phyloP scores from a whole-genome alignment of 2,888 invertebrate genomes.

The Argyresthia albistria region DNA sequence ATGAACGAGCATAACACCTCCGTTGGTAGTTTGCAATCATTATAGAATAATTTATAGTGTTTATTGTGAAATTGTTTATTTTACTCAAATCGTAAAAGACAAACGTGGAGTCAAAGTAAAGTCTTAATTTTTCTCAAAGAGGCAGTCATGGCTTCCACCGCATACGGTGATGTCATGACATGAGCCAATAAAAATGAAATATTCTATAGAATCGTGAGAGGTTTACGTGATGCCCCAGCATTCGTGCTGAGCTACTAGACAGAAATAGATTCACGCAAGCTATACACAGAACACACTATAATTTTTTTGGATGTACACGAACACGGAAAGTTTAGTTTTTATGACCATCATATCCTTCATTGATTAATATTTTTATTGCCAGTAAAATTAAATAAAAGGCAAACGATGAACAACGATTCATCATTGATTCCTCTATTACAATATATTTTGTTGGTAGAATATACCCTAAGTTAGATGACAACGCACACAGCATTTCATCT shows the following conservation, averaged over 20 bases:
- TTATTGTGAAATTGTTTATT: no score
- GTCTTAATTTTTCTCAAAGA: conserved; percentile 48
- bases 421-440: no score
- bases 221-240: conserved; percentile 42
- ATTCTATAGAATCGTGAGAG: conserved; percentile 46
- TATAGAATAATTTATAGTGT: no score
- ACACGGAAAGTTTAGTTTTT: no score
- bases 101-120: conserved; percentile 41
- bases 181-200: conserved; percentile 63
- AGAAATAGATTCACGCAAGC: conserved; percentile 47
- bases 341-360: no score
- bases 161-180: conserved; percentile 65
- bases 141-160: conserved; percentile 50
- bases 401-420: no score
- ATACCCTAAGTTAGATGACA: conserved; percentile 2
- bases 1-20: no score
- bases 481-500: conserved; percentile 10
- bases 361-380: no score
- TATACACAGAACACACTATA: not conserved
- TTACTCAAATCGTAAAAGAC: conserved; percentile 16
- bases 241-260: conserved; percentile 28
- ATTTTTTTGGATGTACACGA: not conserved
- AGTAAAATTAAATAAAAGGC: no score
- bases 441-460: no score
- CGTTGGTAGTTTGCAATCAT: no score